A percentile compares a stretch with the other conserved stretches of the same genome.
Evolutionary conservation across 2,797 vertebrate species (phyloP).

Genomic region (Pangasius macronema): DNA sequence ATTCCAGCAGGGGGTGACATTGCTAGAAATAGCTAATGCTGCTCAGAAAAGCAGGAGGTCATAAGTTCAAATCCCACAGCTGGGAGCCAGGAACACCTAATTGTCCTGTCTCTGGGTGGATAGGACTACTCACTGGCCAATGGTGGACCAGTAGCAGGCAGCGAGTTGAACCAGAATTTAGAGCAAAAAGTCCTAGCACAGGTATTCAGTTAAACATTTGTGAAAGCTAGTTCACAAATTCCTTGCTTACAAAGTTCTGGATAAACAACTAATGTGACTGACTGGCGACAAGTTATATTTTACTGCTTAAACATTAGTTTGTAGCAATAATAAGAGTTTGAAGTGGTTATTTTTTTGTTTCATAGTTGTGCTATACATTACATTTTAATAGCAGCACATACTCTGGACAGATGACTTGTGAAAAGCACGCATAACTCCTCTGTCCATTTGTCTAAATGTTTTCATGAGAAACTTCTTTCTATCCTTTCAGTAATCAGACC

Average conservation of each 20-base stretch:
- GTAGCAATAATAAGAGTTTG: background rate
- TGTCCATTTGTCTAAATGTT: background rate
- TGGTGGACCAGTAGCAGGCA: background rate
- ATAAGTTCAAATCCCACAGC: background rate
- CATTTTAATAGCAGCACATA: background rate
- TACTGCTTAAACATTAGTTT: background rate
- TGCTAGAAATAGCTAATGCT: background rate
- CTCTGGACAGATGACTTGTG: background rate
- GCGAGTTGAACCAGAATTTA: background rate
- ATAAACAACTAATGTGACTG: background rate
- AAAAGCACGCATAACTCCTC: background rate
- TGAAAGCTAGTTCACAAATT: background rate
- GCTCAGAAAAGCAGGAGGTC: background rate
- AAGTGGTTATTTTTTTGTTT: background rate
- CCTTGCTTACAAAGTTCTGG: background rate
- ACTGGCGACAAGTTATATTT: background rate
- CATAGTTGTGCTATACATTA: background rate
- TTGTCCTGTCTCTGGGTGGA: background rate
- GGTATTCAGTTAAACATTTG: background rate
- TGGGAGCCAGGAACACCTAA: no score
- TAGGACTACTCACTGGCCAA: background rate
- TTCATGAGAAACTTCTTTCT: background rate
- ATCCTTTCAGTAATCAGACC: no score
- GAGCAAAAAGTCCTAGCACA: background rate
- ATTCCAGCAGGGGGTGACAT: background rate